Base-by-base conservation (phyloP, 2,888 invertebrate genomes). In the Cataglyphis altisquamis region DNA sequence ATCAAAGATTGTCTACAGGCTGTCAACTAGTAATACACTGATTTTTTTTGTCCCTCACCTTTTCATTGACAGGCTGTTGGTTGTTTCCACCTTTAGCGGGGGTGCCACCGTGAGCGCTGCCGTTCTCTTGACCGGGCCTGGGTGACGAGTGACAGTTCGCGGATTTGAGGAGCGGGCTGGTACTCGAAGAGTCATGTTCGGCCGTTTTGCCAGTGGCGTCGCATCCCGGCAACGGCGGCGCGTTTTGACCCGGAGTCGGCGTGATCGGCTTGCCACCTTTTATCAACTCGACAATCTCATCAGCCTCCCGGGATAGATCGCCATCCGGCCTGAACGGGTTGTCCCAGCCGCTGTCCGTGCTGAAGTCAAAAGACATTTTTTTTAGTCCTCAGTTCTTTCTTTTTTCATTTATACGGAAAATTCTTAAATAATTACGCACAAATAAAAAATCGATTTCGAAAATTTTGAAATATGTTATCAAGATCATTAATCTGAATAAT, bases 311-410 rank as follows among this genome's bases (percentile, higher is more conserved):
- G 93, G 98, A 98, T 93, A 99, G 96, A 95, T 99, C 98, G 86
- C 99, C 99, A 93, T 98, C 99, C 41, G 99, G 99, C 94, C 98
- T 97, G 96, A 99, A 99, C 83, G 99, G 99, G 95, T 99, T 99
- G 95, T 99, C 99, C 97, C 98, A 98, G 89, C 98, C 98, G 94
- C 98, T 98, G 95, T 99, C 99, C 95, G 98, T 97, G 95, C 99
- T 99, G 96, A 21, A 96, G 87, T 82, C 78, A 73, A 57, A 74
- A 72, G 12, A 10, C 3, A 64, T 82, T 41, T 4, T 18, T 18
- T 29, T 10, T 12, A 45, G 12, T 5, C 21, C 77, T 77, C 41
- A 55, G 32, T 10, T n/a, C 21, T 15, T 18, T 1, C 4, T 8
- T n/a, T 4, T 57, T 3, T 41, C 15, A 3, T 32, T 55, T 45